These are phyloP conservation scores for Drosophila anceps DNA, from an alignment of 2,888 invertebrate species.

Conservation along the genomic window DNA sequence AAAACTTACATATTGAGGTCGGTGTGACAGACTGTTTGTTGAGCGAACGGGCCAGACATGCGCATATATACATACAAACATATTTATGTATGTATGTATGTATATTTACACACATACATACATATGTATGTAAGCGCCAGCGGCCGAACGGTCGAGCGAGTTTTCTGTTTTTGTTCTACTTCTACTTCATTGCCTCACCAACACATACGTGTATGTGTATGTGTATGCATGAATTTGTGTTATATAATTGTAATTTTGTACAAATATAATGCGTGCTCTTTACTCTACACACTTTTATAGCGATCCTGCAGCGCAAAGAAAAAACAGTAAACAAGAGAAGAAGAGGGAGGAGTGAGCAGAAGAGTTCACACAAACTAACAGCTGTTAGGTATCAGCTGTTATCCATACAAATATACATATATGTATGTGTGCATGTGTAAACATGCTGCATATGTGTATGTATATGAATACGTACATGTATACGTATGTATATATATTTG, in stretches of 20 bases:
- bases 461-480: slow-evolving; percentile 16
- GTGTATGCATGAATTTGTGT: slow-evolving; percentile 14
- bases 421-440: too few relatives aligned
- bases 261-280: slow-evolving; percentile 35
- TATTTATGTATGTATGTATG: background rate
- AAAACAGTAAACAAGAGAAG: background rate
- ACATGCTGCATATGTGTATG: background rate
- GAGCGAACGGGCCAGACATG: slow-evolving; percentile 24
- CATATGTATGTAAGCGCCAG: slow-evolving; percentile 30
- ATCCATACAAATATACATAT: background rate
- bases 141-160: slow-evolving; percentile 44
- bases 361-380: slow-evolving; percentile 21
- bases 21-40: slow-evolving; percentile 55
- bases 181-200: slow-evolving; percentile 53
- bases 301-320: slow-evolving; percentile 27
- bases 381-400: slow-evolving; percentile 40
- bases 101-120: slow-evolving; percentile 8
- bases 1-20: slow-evolving; percentile 62
- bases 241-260: slow-evolving; percentile 50
- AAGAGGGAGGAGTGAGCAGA: background rate
- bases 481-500: background rate
- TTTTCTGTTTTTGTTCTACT: slow-evolving; percentile 61
- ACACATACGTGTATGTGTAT: slow-evolving; percentile 10
- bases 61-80: background rate
- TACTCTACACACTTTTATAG: background rate